Evolutionary conservation across 1,140 invertebrate species (phyloP).

Genomic region (Asobara japonica): DNA sequence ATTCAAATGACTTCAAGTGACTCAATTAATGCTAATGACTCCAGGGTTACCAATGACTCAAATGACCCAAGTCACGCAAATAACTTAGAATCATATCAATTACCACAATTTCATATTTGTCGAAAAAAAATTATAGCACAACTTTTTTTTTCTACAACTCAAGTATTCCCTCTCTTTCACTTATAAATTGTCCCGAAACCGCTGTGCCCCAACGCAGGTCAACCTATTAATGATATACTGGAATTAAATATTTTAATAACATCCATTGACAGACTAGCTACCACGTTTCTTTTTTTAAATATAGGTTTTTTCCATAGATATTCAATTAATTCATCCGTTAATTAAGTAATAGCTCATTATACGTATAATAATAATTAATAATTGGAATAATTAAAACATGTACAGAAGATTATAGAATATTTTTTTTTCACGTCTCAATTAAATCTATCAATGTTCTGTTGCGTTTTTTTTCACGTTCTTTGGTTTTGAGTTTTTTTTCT

Average conservation of each 20-base stretch:
- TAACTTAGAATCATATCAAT: too few species aligned
- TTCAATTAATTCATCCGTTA: slow-evolving; percentile 59
- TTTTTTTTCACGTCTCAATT: slow-evolving; percentile 39
- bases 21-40: too few species aligned
- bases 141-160: too few species aligned
- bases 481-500: slow-evolving; percentile 23
- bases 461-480: slow-evolving; percentile 11
- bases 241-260: slow-evolving; percentile 65
- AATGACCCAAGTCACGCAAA: too few species aligned
- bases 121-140: too few species aligned
- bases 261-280: slow-evolving; percentile 65
- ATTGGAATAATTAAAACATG: slow-evolving; percentile 65
- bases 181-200: slow-evolving; percentile 24
- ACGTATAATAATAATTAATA: slow-evolving; percentile 61
- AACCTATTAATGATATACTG: slow-evolving; percentile 53
- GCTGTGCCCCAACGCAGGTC: slow-evolving; percentile 34
- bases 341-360: slow-evolving; percentile 63
- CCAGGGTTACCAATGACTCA: too few species aligned
- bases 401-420: slow-evolving; percentile 65
- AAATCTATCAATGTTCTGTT: slow-evolving; percentile 32
- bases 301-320: slow-evolving; percentile 57
- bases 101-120: not conserved
- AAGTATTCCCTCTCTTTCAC: too few species aligned
- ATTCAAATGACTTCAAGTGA: too few species aligned
- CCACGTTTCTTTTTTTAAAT: slow-evolving; percentile 59